Conservation (phyloP, 2,888 invertebrate species). For the Clusia tigrina region DNA sequence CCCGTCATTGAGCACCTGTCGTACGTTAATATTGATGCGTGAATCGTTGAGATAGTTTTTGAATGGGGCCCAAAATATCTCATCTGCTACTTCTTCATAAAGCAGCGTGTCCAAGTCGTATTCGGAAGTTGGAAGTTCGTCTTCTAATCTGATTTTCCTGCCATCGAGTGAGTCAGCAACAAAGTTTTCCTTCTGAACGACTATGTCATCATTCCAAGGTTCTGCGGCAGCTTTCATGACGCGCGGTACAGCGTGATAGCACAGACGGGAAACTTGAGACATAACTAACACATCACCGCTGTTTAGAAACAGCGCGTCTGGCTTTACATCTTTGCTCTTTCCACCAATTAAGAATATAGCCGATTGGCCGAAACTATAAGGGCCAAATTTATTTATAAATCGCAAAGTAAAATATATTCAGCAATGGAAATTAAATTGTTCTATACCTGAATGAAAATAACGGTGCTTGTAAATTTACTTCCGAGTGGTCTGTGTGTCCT, state of each 20-base stretch:
- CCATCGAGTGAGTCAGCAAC: conserved; percentile 29
- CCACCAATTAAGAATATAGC: conserved; percentile 95
- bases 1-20: conserved; percentile 78
- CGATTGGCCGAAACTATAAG: conserved; percentile 87
- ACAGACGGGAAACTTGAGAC: conserved; percentile 83
- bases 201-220: conserved; percentile 66
- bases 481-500: conserved; percentile 95
- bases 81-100: conserved; percentile 55
- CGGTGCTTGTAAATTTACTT: conserved; percentile 84
- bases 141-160: conserved; percentile 43
- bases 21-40: conserved; percentile 92
- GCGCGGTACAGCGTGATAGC: conserved; percentile 94
- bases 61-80: conserved; percentile 68
- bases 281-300: conserved; percentile 94
- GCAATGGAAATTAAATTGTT: neutral
- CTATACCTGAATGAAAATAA: conserved; percentile 85
- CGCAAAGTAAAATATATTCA: neutral
- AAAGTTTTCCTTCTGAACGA: conserved; percentile 33
- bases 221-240: conserved; percentile 69
- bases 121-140: conserved; percentile 13
- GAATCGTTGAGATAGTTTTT: conserved; percentile 73
- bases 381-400: neutral
- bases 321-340: conserved; percentile 71
- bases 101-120: conserved; percentile 42
- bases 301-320: conserved; percentile 76